Percentiles rank a stretch among this genome's conserved stretches.
phyloP scores from a whole-genome alignment of 2,797 vertebrate genomes.

The Acomys russatus region DNA sequence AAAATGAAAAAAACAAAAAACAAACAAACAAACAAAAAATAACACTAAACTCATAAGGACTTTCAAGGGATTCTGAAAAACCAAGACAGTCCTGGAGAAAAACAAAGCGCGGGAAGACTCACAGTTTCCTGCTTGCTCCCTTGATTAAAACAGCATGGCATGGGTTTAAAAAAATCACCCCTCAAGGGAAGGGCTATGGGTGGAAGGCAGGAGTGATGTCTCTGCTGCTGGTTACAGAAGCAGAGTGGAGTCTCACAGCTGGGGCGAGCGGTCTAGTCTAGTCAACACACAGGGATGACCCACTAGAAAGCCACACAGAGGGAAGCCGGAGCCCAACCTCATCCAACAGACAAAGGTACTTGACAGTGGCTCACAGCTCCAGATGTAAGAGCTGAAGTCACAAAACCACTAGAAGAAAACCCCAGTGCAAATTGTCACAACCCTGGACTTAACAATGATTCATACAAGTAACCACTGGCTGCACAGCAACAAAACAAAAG shows the following conservation, averaged over 20 bases:
- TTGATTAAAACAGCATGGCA: not conserved
- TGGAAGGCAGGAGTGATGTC: not conserved
- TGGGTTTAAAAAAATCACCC: not conserved
- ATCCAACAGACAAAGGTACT: not conserved
- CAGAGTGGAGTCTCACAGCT: not conserved
- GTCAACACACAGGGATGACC: not conserved
- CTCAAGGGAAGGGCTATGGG: not conserved
- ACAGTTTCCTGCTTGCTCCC: not conserved
- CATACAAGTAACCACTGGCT: not conserved
- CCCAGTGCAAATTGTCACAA: no score
- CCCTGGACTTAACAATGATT: not conserved
- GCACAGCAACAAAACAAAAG: not conserved
- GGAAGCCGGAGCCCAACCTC: not conserved
- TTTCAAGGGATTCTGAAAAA: not conserved
- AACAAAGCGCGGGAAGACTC: not conserved
- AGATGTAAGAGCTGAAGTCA: not conserved
- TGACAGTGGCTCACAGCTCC: not conserved
- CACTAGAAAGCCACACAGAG: not conserved
- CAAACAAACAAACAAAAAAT: not conserved
- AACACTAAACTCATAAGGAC: not conserved
- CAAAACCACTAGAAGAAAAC: not conserved
- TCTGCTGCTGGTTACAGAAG: not conserved
- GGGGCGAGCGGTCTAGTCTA: no score
- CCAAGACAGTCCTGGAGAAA: not conserved
- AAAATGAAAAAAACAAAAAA: no score